Evolutionary conservation across 2,113 vertebrate species (phyloP).

Genomic region (Percina caprodes): DNA sequence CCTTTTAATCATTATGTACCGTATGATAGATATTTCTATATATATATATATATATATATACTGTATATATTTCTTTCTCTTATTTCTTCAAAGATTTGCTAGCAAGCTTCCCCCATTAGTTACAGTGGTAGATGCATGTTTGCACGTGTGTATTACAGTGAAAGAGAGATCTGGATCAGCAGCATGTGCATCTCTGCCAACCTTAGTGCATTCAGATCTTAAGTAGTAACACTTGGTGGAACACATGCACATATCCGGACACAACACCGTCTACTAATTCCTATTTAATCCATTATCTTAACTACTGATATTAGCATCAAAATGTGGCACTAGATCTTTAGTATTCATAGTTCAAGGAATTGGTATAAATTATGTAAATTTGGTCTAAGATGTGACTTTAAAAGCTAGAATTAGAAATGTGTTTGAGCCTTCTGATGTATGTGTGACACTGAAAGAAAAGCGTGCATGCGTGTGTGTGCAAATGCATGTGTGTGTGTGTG

Average conservation of each 20-base stretch:
- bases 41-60: no score
- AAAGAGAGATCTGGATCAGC: constrained; percentile 1
- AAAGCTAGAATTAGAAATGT: constrained; percentile 13
- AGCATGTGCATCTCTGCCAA: constrained; percentile 1
- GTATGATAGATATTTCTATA: neutral
- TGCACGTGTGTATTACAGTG: neutral
- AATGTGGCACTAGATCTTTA: neutral
- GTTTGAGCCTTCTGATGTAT: constrained; percentile 25
- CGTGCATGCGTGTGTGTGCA: neutral
- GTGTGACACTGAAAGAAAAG: neutral
- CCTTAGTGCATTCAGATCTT: neutral
- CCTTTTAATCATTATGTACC: no score
- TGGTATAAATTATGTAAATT: constrained; percentile 46
- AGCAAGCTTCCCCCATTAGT: neutral
- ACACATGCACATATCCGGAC: neutral
- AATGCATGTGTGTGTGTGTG: neutral
- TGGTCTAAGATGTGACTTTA: constrained; percentile 6
- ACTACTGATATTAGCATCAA: neutral
- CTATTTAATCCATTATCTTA: neutral
- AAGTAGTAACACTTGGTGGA: neutral
- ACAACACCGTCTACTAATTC: neutral
- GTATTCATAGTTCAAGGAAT: neutral
- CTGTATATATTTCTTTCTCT: no score
- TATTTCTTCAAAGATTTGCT: neutral
- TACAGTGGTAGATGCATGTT: neutral